A percentile compares a stretch with the other conserved stretches of the same genome.
Evolutionary conservation across 2,888 invertebrate species (phyloP).

Genomic region (Arctia plantaginis): DNA sequence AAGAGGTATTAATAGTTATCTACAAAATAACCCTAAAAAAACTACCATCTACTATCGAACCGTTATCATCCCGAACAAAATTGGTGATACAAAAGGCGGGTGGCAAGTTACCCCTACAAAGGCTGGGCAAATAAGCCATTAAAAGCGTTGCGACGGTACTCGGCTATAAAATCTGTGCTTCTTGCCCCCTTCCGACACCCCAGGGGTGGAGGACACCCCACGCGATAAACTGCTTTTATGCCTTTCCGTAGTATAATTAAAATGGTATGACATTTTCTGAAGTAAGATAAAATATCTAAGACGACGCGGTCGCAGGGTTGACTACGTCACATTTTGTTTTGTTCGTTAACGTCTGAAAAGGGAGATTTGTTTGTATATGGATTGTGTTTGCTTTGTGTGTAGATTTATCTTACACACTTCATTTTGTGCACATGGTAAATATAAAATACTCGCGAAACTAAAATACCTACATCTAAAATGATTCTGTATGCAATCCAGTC

Average conservation of each 20-base stretch:
- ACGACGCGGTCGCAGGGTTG: constrained; percentile 52
- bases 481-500: background rate
- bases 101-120: constrained; percentile 72
- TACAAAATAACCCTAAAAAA: constrained; percentile 39
- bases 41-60: constrained; percentile 53
- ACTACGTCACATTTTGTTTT: constrained; percentile 25
- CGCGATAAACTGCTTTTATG: constrained; percentile 85
- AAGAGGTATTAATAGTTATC: background rate
- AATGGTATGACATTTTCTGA: constrained; percentile 80
- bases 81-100: constrained; percentile 76
- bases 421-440: background rate
- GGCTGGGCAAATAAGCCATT: constrained; percentile 86
- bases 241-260: constrained; percentile 83
- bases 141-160: constrained; percentile 83
- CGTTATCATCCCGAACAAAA: constrained; percentile 80
- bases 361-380: background rate
- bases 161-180: constrained; percentile 86
- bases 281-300: constrained; percentile 70
- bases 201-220: constrained; percentile 47
- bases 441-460: background rate
- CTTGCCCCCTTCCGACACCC: constrained; percentile 74
- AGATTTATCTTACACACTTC: background rate
- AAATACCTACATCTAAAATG: background rate
- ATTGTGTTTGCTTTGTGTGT: constrained; percentile 3
- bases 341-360: constrained; percentile 20